These are phyloP conservation scores for Pocillopora grandis DNA, from an alignment of 92 coral and sea anemone species.

Conservation along the genomic window DNA sequence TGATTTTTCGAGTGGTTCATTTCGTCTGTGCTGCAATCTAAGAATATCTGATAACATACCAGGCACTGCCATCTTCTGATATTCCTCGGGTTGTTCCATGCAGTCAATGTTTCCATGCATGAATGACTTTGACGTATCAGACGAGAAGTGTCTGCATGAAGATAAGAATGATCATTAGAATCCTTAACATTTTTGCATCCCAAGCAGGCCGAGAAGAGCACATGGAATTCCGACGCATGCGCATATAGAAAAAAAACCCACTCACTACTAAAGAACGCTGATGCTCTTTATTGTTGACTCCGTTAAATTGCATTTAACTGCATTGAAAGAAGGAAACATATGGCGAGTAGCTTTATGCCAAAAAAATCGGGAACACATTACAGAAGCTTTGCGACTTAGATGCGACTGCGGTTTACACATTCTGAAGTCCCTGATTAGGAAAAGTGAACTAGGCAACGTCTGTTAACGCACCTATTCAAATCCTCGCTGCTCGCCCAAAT, in stretches of 20 bases:
- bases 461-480: constrained; percentile 62
- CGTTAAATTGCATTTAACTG: too few species aligned
- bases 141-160: constrained; percentile 67
- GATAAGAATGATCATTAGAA: background rate
- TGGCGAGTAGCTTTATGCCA: too few species aligned
- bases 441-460: background rate
- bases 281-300: too few species aligned
- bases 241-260: too few species aligned
- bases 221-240: too few species aligned
- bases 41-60: constrained; percentile 45
- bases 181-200: background rate
- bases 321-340: too few species aligned
- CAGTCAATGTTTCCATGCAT: constrained; percentile 84
- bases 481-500: constrained; percentile 86
- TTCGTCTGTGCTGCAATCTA: background rate
- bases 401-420: background rate
- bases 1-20: background rate
- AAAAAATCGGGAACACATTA: too few species aligned
- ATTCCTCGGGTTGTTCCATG: constrained; percentile 88
- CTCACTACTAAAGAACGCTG: background rate
- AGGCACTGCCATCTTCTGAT: constrained; percentile 91
- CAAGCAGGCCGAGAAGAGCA: background rate
- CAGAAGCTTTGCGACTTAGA: background rate
- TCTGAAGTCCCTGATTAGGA: background rate
- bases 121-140: constrained; percentile 73